phyloP scores from a whole-genome alignment of 2,797 vertebrate genomes.

The Hemitrygon akajei region DNA sequence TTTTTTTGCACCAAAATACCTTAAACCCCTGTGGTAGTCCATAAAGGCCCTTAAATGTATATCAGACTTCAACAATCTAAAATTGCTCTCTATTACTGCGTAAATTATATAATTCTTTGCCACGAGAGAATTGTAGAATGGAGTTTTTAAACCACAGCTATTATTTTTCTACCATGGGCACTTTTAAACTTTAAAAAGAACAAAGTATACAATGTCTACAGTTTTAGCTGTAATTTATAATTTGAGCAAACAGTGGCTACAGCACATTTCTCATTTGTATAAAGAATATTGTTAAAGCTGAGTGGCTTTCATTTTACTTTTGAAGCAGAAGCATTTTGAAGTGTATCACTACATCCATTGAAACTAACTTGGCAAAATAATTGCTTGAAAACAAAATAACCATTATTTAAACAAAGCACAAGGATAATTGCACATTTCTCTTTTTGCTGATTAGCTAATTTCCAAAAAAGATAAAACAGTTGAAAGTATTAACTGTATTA shows the following conservation, averaged over 20 bases:
- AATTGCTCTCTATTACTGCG: neutral
- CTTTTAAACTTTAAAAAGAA: neutral
- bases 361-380: neutral
- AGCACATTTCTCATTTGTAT: neutral
- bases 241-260: neutral
- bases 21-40: neutral
- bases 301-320: neutral
- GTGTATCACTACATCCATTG: neutral
- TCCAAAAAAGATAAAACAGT: neutral
- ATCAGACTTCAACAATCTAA: slow-evolving; percentile 3
- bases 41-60: neutral
- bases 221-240: neutral
- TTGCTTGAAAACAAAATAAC: neutral
- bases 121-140: neutral
- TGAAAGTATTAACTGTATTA: neutral
- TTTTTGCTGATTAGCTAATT: neutral
- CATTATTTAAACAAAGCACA: neutral
- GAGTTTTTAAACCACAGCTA: neutral
- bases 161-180: slow-evolving; percentile 23
- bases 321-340: neutral
- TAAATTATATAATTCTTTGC: neutral
- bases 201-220: neutral
- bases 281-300: neutral
- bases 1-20: neutral
- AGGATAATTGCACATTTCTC: neutral